A percentile compares a stretch with the other conserved stretches of the same genome.
phyloP scores from a whole-genome alignment of 2,113 vertebrate species.

The Rattus rattus region DNA sequence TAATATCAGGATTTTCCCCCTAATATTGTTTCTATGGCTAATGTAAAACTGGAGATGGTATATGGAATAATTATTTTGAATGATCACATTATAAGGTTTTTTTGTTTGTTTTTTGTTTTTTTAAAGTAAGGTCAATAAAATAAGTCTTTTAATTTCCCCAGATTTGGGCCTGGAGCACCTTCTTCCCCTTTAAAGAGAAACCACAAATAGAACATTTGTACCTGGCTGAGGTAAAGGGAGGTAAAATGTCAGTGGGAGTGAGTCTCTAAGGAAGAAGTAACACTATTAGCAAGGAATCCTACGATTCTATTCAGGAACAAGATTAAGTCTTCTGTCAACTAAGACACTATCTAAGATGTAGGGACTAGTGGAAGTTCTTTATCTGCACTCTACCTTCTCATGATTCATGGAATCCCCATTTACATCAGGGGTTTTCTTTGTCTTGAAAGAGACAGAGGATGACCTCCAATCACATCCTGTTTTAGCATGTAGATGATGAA shows the following conservation, averaged over 20 bases:
- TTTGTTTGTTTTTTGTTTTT: not conserved
- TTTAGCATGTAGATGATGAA: constrained; percentile 47
- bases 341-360: not conserved
- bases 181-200: not conserved
- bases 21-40: not conserved
- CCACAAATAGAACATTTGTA: not conserved
- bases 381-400: not conserved
- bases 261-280: not conserved
- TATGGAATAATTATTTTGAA: not conserved
- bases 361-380: not conserved
- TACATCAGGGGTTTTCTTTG: constrained; percentile 12
- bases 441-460: constrained; percentile 3
- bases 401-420: not conserved
- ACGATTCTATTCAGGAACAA: not conserved
- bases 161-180: not conserved
- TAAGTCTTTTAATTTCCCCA: not conserved
- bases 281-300: not conserved
- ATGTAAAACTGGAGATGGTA: not conserved
- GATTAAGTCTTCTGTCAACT: not conserved
- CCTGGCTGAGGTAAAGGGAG: not conserved
- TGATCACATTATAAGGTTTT: not conserved
- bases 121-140: not conserved
- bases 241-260: not conserved
- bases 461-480: constrained; percentile 36
- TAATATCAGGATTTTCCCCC: not conserved